Evolutionary conservation across 1,140 invertebrate genomes (phyloP).

Genomic region (Eciton burchellii): DNA sequence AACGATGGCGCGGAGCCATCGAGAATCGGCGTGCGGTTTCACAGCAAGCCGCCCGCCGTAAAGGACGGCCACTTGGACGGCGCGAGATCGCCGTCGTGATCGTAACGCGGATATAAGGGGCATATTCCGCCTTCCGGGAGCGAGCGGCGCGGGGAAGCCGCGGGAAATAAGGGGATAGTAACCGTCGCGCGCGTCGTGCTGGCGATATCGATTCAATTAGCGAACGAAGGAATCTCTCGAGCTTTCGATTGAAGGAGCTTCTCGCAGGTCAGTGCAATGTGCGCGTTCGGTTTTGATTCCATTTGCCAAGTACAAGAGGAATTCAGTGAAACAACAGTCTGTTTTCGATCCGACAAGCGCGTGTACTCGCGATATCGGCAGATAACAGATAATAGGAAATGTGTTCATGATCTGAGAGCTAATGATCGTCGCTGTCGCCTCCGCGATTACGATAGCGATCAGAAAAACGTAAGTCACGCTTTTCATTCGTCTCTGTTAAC

Average conservation of each 20-base stretch:
- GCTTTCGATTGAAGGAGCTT: no score
- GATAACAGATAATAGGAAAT: neutral
- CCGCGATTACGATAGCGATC: neutral
- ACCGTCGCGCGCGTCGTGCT: neutral
- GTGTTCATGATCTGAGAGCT: neutral
- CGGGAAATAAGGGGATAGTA: slow-evolving; percentile 30
- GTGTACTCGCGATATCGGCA: neutral
- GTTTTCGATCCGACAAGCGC: no score
- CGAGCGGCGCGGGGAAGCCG: neutral
- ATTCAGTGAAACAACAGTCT: no score
- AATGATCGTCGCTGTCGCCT: neutral
- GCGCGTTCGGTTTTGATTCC: no score
- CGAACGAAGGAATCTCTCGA: slow-evolving; percentile 37
- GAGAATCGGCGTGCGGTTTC: slow-evolving; percentile 72
- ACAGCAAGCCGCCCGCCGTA: slow-evolving; percentile 73
- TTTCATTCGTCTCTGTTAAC: no score
- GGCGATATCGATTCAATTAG: slow-evolving; percentile 53
- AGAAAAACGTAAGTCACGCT: neutral
- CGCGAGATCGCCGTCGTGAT: slow-evolving; percentile 65
- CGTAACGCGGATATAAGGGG: slow-evolving; percentile 68
- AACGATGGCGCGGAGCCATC: slow-evolving; percentile 60
- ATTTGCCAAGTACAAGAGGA: no score
- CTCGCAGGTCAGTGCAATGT: no score
- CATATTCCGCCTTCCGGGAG: slow-evolving; percentile 50
- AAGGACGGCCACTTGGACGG: slow-evolving; percentile 50